Evolutionary conservation across 2,888 invertebrate genomes (phyloP), one percentile per base, ranked within the genome.

Genomic region (Ariolimax columbianus): DNA sequence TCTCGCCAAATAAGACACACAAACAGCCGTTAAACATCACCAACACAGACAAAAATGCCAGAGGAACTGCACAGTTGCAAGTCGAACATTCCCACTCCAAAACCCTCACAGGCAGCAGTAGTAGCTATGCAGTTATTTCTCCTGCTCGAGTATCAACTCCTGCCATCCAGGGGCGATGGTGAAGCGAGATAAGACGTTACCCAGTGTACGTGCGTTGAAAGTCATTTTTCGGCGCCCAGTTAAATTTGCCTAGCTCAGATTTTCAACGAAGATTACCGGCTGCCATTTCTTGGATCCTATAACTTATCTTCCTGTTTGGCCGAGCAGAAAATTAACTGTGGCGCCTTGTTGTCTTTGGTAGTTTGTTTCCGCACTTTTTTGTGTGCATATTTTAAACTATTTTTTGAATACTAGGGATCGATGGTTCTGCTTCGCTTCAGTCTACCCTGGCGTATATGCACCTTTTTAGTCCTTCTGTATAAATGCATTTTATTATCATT

Each of bases 211-310:
- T 70, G 70, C 70, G 17, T 70, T 23, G 0, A 70, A 70, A 70
- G 70, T 70, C 38, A 70, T 70, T 70, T 70, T 70, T 70, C 70
- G 70, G 70, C 70, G 70, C 38, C 36, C 70, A 40, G 36, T 70
- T 70, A 70, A 70, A 70, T 70, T 70, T 70, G 70, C 70, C 70
- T 40, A 40, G 70, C 40, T 70, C 70, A 70, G 70, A 70, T 70
- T 38, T 70, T 14, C 38, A 40, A 70, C 70, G 38, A 38, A 70
- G 70, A 70, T 70, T 70, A 70, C 38, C 70, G 70, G 38, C 23
- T 36, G 3, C 36, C 36, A 23, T 40, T 38, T 70, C 38, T 19
- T 6, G 70, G 38, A 70, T 70, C 70, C 70, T 19, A 36, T 40
- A 70, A 70, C 38, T 38, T 40, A 70, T 70, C 70, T 70, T 70